Evolutionary conservation across 2,113 vertebrate species (phyloP).

Genomic region (Electrona antarctica): DNA sequence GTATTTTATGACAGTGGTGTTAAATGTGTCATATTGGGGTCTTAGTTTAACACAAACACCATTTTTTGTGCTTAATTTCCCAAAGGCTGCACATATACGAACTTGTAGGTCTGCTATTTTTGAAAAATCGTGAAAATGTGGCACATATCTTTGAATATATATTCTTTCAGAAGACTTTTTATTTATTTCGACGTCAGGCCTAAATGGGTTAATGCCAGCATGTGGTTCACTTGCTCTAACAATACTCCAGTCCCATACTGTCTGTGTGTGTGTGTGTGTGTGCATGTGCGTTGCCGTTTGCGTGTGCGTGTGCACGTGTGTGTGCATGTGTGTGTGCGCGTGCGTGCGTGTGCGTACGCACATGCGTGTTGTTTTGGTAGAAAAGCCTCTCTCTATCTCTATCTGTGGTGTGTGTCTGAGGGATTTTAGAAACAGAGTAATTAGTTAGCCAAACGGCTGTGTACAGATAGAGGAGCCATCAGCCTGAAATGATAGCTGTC

Average conservation of each 20-base stretch:
- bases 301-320: neutral
- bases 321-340: neutral
- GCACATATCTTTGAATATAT: no score
- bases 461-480: slow-evolving; percentile 53
- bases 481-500: slow-evolving; percentile 61
- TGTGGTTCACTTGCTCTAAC: slow-evolving; percentile 52
- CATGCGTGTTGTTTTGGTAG: neutral
- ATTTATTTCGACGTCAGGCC: no score
- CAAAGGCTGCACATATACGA: no score
- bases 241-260: slow-evolving; percentile 47
- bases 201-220: neutral
- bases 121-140: no score
- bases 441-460: slow-evolving; percentile 61
- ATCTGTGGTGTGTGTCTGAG: slow-evolving; percentile 45
- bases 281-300: no score
- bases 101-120: no score
- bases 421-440: slow-evolving; percentile 69
- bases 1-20: no score
- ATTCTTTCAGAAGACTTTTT: no score
- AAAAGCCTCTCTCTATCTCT: slow-evolving; percentile 34
- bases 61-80: no score
- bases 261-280: neutral
- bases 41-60: no score
- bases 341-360: neutral
- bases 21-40: no score